phyloP scores from a whole-genome alignment of 2,113 vertebrate genomes.

The Calidris pygmaea region DNA sequence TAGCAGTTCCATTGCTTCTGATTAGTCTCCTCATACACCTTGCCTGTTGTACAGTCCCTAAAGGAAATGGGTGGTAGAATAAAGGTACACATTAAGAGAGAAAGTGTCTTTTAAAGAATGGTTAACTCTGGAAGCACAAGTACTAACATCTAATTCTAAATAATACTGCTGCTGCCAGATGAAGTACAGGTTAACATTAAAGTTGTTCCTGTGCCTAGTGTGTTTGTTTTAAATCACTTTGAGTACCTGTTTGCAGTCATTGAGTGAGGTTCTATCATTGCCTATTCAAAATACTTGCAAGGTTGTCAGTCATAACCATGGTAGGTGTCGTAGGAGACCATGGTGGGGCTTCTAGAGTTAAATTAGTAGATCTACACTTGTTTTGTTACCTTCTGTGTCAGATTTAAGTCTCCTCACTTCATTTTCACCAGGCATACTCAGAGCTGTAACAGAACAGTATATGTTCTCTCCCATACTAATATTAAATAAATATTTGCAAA shows the following conservation, averaged over 20 bases:
- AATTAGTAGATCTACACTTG: not conserved
- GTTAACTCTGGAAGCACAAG: not conserved
- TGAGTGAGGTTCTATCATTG: not conserved
- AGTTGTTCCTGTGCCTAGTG: not conserved
- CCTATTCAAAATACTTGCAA: not conserved
- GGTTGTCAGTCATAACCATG: not conserved
- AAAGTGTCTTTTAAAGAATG: not conserved
- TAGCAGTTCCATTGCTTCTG: not conserved
- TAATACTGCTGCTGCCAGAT: not conserved
- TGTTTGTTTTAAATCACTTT: not conserved
- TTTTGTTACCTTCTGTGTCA: not conserved
- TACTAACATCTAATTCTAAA: not conserved
- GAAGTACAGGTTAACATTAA: not conserved
- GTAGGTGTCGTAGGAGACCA: not conserved
- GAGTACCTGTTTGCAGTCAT: not conserved
- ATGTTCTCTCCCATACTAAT: not conserved
- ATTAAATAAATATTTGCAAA: conserved; percentile 64
- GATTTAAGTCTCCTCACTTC: not conserved
- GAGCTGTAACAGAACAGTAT: not conserved
- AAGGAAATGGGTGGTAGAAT: not conserved
- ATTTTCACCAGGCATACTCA: not conserved
- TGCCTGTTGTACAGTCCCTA: not conserved
- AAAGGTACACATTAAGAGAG: not conserved
- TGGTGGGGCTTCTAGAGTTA: not conserved
- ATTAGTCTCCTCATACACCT: not conserved